Percentiles rank a stretch among this genome's conserved stretches.
Evolutionary conservation across 2,113 vertebrate genomes (phyloP).

Genomic region (Gobius niger): DNA sequence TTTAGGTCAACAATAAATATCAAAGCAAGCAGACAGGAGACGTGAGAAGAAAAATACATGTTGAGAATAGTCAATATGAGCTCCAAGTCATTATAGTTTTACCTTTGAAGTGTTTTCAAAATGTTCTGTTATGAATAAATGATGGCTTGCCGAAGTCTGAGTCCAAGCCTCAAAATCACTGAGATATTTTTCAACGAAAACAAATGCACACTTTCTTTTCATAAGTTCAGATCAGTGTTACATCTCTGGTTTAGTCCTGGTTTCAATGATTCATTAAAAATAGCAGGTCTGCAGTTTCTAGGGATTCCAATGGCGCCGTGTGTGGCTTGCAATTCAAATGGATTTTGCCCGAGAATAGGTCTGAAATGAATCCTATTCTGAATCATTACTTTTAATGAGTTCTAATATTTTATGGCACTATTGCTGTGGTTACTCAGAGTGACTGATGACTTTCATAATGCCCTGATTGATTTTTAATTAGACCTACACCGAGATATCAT

Average conservation of each 20-base stretch:
- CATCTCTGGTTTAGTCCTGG: not conserved
- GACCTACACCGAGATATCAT: slow-evolving; percentile 39
- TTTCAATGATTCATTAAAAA: not conserved
- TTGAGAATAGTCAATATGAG: not conserved
- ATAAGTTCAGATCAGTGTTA: not conserved
- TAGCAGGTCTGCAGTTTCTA: not conserved
- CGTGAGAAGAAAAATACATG: not conserved
- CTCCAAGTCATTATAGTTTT: not conserved
- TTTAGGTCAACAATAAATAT: not conserved
- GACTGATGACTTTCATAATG: slow-evolving; percentile 48
- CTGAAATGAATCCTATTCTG: slow-evolving; percentile 54
- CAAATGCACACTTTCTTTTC: slow-evolving; percentile 8
- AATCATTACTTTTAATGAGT: slow-evolving; percentile 66
- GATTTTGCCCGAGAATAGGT: slow-evolving; percentile 39
- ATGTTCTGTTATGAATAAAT: slow-evolving; percentile 32
- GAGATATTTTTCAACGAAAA: slow-evolving; percentile 12
- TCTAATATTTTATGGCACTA: slow-evolving; percentile 58
- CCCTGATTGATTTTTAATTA: slow-evolving; percentile 59
- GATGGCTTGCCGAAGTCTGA: slow-evolving; percentile 8
- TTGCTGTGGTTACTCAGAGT: slow-evolving; percentile 24
- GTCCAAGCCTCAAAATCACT: not conserved
- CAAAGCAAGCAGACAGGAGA: not conserved
- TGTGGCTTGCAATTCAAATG: slow-evolving; percentile 46
- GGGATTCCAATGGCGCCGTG: slow-evolving; percentile 8
- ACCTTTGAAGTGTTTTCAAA: slow-evolving; percentile 5